These are phyloP conservation scores for Disparrhopalites patrizii DNA, from an alignment of 2,888 invertebrate genomes.

Conservation along the genomic window DNA sequence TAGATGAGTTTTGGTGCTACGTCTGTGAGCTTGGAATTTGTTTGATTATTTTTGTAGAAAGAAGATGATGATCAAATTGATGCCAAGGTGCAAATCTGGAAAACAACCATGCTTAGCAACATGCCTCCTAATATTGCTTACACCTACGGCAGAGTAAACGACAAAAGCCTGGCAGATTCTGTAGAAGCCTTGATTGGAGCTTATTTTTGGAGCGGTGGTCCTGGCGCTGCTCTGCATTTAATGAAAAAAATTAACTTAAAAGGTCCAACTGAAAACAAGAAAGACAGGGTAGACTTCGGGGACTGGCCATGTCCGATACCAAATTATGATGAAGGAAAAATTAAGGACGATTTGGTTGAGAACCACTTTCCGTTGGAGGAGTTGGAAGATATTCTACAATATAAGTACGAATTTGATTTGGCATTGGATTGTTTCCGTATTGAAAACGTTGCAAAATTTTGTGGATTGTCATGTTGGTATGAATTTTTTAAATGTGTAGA, in stretches of 20 bases:
- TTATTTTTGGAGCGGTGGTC: slow-evolving; percentile 62
- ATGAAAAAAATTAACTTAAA: slow-evolving; percentile 63
- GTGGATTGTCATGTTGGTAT: background rate
- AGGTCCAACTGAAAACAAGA: slow-evolving; percentile 28
- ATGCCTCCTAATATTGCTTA: slow-evolving; percentile 22
- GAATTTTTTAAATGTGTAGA: slow-evolving; percentile 23
- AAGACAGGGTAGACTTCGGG: background rate
- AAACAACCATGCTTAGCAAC: background rate
- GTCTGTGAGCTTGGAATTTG: too few relatives aligned
- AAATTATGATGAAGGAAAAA: background rate
- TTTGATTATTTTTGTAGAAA: too few relatives aligned
- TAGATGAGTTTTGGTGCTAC: too few relatives aligned
- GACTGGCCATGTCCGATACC: background rate
- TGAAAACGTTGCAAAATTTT: background rate
- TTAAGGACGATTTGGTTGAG: background rate
- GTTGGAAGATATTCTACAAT: slow-evolving; percentile 64
- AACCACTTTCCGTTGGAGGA: slow-evolving; percentile 24
- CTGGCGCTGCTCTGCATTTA: slow-evolving; percentile 57
- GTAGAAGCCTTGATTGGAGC: slow-evolving; percentile 82
- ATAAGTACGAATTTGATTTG: slow-evolving; percentile 58
- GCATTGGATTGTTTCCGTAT: background rate
- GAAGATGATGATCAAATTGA: too few relatives aligned
- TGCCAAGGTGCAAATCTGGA: too few relatives aligned
- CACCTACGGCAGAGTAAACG: slow-evolving; percentile 43
- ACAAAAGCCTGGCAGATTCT: slow-evolving; percentile 70